Evolutionary conservation across 2,797 vertebrate genomes (phyloP).

Genomic region (Alauda arvensis): DNA sequence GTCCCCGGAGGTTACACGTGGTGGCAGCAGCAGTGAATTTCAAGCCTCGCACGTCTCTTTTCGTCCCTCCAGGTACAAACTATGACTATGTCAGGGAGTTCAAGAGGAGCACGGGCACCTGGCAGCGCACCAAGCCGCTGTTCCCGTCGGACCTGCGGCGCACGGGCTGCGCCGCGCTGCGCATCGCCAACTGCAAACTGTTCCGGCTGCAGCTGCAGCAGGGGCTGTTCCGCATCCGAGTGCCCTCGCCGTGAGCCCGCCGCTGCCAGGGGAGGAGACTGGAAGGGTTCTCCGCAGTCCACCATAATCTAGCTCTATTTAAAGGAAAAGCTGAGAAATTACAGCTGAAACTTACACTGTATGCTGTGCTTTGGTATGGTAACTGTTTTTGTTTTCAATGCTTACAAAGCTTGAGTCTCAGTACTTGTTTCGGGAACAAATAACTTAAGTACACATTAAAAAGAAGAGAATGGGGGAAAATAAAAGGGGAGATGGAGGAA

Average conservation of each 20-base stretch:
- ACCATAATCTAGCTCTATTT: conserved; percentile 55
- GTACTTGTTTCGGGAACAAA: conserved; percentile 55
- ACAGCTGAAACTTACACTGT: conserved; percentile 61
- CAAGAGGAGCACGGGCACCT: conserved; percentile 91
- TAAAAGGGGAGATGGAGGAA: conserved; percentile 20
- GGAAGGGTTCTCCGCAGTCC: conserved; percentile 22
- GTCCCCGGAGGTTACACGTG: accelerated
- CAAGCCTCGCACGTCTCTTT: neutral
- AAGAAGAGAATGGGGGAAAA: conserved; percentile 21
- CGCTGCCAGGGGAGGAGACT: neutral
- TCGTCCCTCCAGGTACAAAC: conserved; percentile 77
- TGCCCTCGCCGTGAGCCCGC: conserved; percentile 73
- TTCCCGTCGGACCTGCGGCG: conserved; percentile 88
- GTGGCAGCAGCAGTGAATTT: neutral
- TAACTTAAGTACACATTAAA: conserved; percentile 57
- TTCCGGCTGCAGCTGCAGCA: conserved; percentile 93
- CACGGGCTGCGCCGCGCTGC: conserved; percentile 85
- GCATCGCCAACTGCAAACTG: conserved; percentile 95
- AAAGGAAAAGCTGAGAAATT: conserved; percentile 62
- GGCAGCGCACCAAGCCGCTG: conserved; percentile 90
- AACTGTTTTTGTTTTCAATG: conserved; percentile 65
- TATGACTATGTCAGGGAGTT: conserved; percentile 97
- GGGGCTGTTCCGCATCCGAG: conserved; percentile 87
- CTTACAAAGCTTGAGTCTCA: conserved; percentile 68
- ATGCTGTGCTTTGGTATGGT: conserved; percentile 66